Percentiles rank a stretch among this genome's conserved stretches.
Conservation (phyloP, 92 coral and sea anemone species). For the Porites rus region DNA sequence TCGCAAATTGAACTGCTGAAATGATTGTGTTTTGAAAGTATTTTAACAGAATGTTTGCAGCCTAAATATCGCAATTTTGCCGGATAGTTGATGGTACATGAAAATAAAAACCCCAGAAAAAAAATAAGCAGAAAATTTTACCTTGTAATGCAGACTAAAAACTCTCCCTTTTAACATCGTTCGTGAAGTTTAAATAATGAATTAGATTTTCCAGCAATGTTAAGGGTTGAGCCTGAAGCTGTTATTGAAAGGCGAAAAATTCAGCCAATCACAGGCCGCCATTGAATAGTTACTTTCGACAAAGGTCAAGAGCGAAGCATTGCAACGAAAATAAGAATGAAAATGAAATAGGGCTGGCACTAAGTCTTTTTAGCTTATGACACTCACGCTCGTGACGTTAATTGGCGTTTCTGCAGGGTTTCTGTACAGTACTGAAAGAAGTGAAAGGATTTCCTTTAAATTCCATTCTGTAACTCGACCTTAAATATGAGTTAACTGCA, state of each 20-base stretch:
- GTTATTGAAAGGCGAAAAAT: neutral
- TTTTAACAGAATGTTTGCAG: no score
- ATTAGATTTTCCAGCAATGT: neutral
- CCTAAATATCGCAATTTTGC: no score
- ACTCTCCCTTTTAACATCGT: neutral
- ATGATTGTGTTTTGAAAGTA: no score
- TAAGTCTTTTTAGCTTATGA: no score
- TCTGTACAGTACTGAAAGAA: no score
- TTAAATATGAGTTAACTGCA: no score
- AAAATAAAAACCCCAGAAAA: neutral
- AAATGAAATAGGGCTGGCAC: no score
- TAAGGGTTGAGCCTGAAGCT: neutral
- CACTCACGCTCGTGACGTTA: no score
- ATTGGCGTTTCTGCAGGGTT: no score
- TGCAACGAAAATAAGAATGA: slow-evolving; percentile 1
- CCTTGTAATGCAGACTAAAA: neutral
- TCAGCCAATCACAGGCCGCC: slow-evolving; percentile 13
- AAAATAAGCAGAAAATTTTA: neutral
- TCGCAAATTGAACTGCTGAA: no score
- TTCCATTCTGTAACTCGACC: no score
- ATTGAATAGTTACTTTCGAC: neutral
- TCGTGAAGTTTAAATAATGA: neutral
- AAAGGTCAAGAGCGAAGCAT: neutral
- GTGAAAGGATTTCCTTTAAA: no score
- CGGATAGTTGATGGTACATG: neutral